Conservation (phyloP, 2,113 vertebrate genomes). For the Gavialis gangeticus region DNA sequence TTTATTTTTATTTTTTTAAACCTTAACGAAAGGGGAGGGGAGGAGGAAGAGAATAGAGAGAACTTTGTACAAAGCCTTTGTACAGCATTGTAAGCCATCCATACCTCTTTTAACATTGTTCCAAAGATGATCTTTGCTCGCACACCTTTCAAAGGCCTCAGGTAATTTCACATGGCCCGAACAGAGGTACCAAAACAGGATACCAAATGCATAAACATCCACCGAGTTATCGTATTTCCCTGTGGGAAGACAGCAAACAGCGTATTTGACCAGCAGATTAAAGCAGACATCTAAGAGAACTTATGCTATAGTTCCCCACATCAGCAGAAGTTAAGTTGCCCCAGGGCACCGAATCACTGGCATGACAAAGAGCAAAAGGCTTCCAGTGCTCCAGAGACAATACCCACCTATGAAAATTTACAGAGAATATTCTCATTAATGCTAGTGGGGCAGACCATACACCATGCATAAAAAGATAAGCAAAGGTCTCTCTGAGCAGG, state of each 20-base stretch:
- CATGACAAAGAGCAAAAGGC: neutral
- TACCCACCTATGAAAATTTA: too few species aligned
- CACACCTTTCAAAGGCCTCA: slow-evolving; percentile 97
- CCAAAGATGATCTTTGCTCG: slow-evolving; percentile 99
- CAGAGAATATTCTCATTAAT: neutral
- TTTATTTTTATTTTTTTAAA: too few species aligned
- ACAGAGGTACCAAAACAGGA: slow-evolving; percentile 99
- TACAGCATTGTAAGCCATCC: neutral
- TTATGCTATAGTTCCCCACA: rapidly evolving
- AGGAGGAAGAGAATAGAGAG: neutral
- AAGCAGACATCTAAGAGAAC: neutral
- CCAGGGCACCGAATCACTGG: neutral
- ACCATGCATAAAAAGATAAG: neutral
- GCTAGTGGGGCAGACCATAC: neutral
- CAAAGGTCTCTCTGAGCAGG: neutral
- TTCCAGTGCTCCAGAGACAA: neutral
- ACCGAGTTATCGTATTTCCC: slow-evolving; percentile 99
- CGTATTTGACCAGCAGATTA: neutral
- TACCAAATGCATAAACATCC: slow-evolving; percentile 97
- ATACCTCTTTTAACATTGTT: slow-evolving; percentile 96
- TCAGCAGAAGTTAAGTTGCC: rapidly evolving
- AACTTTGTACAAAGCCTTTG: too few species aligned
- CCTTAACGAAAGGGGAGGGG: neutral
- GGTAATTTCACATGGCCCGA: slow-evolving; percentile 95
- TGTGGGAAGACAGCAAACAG: slow-evolving; percentile 53